A percentile compares a stretch with the other conserved stretches of the same genome.
Evolutionary conservation across 2,888 invertebrate genomes (phyloP).

Genomic region (Rotaria macrura): DNA sequence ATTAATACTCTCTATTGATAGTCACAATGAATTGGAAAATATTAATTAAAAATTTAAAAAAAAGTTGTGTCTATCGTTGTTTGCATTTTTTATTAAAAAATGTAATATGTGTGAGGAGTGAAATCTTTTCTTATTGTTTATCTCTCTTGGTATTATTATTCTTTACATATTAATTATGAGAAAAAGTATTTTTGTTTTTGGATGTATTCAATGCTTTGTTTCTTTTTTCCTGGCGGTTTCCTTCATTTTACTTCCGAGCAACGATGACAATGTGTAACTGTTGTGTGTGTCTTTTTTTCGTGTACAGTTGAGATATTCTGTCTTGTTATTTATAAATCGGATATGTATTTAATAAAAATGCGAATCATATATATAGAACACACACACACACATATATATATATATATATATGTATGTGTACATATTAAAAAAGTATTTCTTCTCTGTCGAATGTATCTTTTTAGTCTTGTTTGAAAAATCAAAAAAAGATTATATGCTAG

Average conservation of each 20-base stretch:
- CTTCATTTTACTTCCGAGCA: neutral
- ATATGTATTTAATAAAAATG: neutral
- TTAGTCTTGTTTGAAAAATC: neutral
- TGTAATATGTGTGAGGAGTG: neutral
- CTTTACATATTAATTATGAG: neutral
- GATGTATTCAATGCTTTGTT: neutral
- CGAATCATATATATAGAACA: neutral
- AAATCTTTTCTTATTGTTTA: neutral
- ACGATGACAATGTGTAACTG: neutral
- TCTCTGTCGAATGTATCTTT: neutral
- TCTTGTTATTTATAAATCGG: neutral
- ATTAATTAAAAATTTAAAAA: neutral
- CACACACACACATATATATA: neutral
- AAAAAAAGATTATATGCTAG: neutral
- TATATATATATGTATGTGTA: too few species aligned
- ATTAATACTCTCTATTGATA: neutral
- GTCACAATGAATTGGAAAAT: neutral
- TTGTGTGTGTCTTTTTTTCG: neutral
- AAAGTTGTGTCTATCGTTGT: neutral
- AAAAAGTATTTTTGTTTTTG: neutral
- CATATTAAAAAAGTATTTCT: neutral
- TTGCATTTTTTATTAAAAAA: neutral
- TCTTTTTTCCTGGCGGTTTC: neutral
- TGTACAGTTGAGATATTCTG: neutral
- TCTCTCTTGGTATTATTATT: neutral